Evolutionary conservation across 2,113 vertebrate genomes (phyloP).

Genomic region (Leptobrachium leishanense): DNA sequence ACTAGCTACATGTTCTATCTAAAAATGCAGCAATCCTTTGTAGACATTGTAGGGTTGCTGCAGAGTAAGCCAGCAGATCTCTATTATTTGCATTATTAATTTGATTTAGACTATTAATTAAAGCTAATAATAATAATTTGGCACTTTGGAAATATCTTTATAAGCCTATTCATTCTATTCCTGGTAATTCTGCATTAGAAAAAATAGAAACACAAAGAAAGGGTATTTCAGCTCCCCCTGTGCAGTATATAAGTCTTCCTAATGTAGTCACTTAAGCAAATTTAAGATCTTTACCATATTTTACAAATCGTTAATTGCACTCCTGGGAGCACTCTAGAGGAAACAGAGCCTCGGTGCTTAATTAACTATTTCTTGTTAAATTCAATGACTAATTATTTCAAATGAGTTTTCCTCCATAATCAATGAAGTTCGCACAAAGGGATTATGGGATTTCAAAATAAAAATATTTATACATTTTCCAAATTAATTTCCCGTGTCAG

Average conservation of each 20-base stretch:
- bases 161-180: too few species aligned
- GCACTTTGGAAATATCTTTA: too few species aligned
- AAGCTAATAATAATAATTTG: too few species aligned
- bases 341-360: constrained; percentile 17
- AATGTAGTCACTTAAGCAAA: not conserved
- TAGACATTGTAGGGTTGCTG: too few species aligned
- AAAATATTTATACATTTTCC: not conserved
- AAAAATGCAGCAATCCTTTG: too few species aligned
- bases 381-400: constrained; percentile 25
- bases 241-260: not conserved
- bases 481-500: not conserved
- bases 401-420: constrained; percentile 40
- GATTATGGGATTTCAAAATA: constrained; percentile 8
- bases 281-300: constrained; percentile 15
- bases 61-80: too few species aligned
- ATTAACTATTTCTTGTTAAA: constrained; percentile 41
- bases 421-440: constrained; percentile 9
- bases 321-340: constrained; percentile 7
- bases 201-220: too few species aligned
- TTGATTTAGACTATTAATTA: too few species aligned
- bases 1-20: too few species aligned
- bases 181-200: too few species aligned
- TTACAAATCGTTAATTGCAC: constrained; percentile 34
- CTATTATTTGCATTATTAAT: too few species aligned
- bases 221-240: not conserved